These are phyloP conservation scores for Pandion haliaetus DNA, from an alignment of 2,113 vertebrate species.

Conservation along the genomic window DNA sequence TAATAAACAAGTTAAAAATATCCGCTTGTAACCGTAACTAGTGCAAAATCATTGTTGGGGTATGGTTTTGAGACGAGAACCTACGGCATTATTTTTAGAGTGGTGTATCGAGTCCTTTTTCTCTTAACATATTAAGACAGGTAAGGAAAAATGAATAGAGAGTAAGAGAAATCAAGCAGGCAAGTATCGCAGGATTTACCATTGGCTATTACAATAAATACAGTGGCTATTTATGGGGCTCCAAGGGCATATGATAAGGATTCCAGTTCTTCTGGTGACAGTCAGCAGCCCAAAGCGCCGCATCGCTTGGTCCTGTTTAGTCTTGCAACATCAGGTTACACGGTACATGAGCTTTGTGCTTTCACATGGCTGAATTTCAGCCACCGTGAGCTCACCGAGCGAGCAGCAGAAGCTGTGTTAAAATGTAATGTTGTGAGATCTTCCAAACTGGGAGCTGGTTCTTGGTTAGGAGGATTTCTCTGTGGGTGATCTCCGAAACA, in stretches of 20 bases:
- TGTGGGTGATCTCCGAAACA: not conserved
- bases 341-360: accelerated
- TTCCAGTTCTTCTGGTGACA: not conserved
- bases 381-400: accelerated
- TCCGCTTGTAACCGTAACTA: not conserved
- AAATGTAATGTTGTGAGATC: not conserved
- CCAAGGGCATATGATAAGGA: accelerated
- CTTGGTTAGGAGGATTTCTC: not conserved
- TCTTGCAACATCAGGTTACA: not conserved
- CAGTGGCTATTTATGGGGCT: too few species aligned
- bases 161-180: not conserved
- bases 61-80: not conserved
- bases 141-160: not conserved
- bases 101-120: not conserved
- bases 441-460: not conserved
- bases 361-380: accelerated
- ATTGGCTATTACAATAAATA: accelerated
- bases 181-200: not conserved
- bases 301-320: accelerated
- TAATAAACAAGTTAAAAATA: not conserved
- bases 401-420: not conserved
- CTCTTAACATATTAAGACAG: not conserved
- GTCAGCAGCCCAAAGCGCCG: not conserved
- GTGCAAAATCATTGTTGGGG: not conserved
- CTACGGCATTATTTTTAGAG: not conserved